Evolutionary conservation across 2,113 vertebrate species (phyloP).

Genomic region (Eira barbara): DNA sequence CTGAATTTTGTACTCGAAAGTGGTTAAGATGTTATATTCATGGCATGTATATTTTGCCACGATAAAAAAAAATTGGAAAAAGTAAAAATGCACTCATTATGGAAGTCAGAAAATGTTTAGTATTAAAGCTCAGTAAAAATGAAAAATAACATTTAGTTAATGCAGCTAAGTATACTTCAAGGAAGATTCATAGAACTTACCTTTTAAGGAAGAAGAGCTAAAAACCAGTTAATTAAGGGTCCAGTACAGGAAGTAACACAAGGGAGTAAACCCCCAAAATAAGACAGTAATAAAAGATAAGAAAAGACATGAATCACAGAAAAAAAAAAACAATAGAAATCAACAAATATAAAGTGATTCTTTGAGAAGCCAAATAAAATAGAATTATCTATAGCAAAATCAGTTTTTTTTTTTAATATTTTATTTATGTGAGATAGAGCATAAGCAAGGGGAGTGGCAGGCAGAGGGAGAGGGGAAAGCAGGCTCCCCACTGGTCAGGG

Average conservation of each 20-base stretch:
- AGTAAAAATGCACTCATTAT: background rate
- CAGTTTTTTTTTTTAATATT: too few species aligned
- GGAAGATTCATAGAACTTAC: background rate
- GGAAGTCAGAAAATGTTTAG: constrained; percentile 3
- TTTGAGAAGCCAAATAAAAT: background rate
- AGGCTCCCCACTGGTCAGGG: too few species aligned
- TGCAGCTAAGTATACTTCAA: background rate
- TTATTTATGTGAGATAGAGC: background rate
- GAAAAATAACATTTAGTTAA: background rate
- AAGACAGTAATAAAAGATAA: background rate
- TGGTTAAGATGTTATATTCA: background rate
- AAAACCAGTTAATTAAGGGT: background rate
- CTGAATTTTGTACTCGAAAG: background rate
- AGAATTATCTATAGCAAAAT: background rate
- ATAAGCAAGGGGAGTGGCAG: background rate
- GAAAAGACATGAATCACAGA: background rate
- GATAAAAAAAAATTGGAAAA: background rate
- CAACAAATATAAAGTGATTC: background rate
- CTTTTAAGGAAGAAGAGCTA: constrained; percentile 19
- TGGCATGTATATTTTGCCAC: background rate
- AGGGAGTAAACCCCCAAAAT: background rate
- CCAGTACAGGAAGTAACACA: background rate
- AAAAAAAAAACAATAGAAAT: background rate
- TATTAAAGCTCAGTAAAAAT: background rate
- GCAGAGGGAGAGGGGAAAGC: too few species aligned